Evolutionary conservation across 2,797 vertebrate species (phyloP).

Genomic region (Mycteria americana): DNA sequence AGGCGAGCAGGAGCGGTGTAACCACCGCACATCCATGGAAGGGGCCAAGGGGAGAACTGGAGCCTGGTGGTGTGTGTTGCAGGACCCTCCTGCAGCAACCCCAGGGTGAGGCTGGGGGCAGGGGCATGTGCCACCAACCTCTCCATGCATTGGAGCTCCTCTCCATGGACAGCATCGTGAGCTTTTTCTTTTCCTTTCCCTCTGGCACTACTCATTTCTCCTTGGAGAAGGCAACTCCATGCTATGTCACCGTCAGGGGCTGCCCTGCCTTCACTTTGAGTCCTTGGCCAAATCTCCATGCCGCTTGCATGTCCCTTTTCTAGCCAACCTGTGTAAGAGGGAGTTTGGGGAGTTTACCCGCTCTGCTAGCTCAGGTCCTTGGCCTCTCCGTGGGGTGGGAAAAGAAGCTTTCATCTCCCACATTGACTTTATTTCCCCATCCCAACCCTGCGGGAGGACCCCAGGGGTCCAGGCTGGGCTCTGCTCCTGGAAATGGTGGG

Average conservation of each 20-base stretch:
- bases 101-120: background rate
- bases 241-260: background rate
- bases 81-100: background rate
- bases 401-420: background rate
- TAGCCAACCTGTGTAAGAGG: background rate
- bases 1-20: background rate
- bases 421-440: background rate
- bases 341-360: background rate
- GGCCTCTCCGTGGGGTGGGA: background rate
- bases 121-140: background rate
- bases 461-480: background rate
- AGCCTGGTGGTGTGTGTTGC: rapidly evolving
- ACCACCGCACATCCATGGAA: background rate
- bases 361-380: background rate
- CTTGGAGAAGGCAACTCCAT: background rate
- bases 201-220: background rate
- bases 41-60: background rate
- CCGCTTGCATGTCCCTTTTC: background rate
- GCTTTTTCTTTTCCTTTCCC: background rate
- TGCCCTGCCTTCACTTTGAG: background rate
- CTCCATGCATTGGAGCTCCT: background rate
- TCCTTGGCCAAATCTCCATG: background rate
- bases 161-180: background rate
- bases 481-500: background rate
- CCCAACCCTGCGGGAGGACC: background rate